phyloP scores from a whole-genome alignment of 1,140 invertebrate species.

The Lamellibrachia luymesi region DNA sequence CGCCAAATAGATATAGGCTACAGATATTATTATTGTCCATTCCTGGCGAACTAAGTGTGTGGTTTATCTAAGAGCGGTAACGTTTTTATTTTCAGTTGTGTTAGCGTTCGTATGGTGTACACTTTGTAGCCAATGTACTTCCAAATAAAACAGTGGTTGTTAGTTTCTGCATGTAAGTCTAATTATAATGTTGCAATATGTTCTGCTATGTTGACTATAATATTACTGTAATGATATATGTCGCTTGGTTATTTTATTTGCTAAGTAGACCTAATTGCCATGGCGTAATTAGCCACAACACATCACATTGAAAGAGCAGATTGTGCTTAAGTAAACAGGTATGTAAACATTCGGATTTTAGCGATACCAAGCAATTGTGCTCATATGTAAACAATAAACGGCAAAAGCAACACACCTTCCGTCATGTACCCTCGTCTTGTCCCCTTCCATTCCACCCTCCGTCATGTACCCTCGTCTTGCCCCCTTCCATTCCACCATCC shows the following conservation, averaged over 20 bases:
- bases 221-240: neutral
- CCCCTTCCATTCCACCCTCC: no score
- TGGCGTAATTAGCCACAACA: neutral
- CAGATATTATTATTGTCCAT: neutral
- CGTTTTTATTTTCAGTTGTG: neutral
- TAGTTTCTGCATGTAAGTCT: neutral
- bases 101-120: neutral
- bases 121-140: neutral
- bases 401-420: neutral
- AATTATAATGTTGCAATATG: neutral
- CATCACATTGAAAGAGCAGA: neutral
- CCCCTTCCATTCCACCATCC: no score
- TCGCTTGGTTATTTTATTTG: neutral
- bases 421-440: no score
- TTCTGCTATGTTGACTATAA: neutral
- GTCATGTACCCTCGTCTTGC: no score
- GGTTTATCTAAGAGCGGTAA: neutral
- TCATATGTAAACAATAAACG: neutral
- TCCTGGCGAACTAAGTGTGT: neutral
- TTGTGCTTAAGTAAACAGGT: neutral
- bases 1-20: neutral
- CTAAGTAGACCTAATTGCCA: neutral
- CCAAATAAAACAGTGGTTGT: neutral
- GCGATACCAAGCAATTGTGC: neutral
- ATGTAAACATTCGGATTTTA: neutral